Evolutionary conservation across 2,888 invertebrate genomes (phyloP), one percentile per base, ranked within the genome.

Genomic region (Ormyrus nitidulus): DNA sequence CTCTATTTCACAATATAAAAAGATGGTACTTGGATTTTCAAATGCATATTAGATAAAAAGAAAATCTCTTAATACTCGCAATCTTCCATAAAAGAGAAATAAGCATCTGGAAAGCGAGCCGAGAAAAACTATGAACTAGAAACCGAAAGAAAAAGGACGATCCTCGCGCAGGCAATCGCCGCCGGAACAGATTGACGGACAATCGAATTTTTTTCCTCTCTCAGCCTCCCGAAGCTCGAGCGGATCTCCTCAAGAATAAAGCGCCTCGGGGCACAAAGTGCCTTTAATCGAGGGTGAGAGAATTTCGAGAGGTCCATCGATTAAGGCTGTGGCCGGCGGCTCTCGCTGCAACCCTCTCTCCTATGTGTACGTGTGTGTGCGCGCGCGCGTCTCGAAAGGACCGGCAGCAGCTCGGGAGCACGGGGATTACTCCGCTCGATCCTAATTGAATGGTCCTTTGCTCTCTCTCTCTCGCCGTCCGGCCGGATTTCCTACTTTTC

Each of bases 391-490:
- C 44, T 11, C 46, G 46, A 66, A 58, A 73, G 68, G 34, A 58
- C 6, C 83, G 85, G 85, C 85, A 87, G 79, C 85, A 86, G 87
- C 86, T 85, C 34, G 34, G 82, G 85, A 85, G 86, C 84, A 85
- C 84, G 83, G 85, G 88, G 87, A 89, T 89, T 89, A 89, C 88
- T 85, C 84, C 59, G 86, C 85, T 87, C 86, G 88, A 89, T 89
- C 87, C 89, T 89, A 89, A 89, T 89, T 89, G 89, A 89, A 89
- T 89, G 88, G 87, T 87, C 88, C 87, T 88, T 89, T 88, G 87
- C 87, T 86, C 64, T 58, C 13, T 49, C 13, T 74, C 54, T 87
- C 87, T 85, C 87, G 88, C 84, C 87, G 86, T 86, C 84, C 83
- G 84, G 34, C 85, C 84, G 61, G 9, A 70, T 62, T 76, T 61